phyloP scores from a whole-genome alignment of 2,797 vertebrate genomes.

The Eleutherodactylus coqui region DNA sequence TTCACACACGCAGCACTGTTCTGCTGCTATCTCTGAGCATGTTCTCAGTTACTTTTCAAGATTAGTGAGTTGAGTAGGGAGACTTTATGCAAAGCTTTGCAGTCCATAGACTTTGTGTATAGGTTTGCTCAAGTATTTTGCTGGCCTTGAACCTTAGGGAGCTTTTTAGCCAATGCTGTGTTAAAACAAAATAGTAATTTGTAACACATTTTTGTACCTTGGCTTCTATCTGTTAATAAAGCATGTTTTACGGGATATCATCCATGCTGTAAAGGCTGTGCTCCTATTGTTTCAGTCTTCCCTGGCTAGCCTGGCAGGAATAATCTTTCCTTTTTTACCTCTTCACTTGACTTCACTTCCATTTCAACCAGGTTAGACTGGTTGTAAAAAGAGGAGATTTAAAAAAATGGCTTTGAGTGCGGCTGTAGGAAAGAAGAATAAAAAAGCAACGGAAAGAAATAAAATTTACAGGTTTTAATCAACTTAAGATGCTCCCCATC shows the following conservation, averaged over 20 bases:
- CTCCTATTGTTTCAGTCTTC: conserved; percentile 32
- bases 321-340: conserved; percentile 40
- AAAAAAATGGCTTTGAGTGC: conserved; percentile 31
- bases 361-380: conserved; percentile 41
- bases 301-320: conserved; percentile 23
- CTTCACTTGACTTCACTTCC: conserved; percentile 50
- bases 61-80: too few relatives aligned
- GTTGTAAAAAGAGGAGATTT: conserved; percentile 59
- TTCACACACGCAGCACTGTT: neutral
- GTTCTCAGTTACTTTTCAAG: neutral
- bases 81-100: neutral
- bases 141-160: neutral
- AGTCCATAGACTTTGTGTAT: neutral
- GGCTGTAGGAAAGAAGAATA: neutral
- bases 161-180: neutral
- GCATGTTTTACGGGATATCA: neutral
- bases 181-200: neutral
- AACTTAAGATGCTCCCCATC: conserved; percentile 40
- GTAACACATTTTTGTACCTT: neutral
- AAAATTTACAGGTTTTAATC: conserved; percentile 57
- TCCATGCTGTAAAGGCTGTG: neutral
- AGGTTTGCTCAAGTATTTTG: neutral
- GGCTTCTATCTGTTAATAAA: neutral
- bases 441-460: conserved; percentile 41
- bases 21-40: neutral